Conservation (phyloP, 2,113 vertebrate genomes). For the Eretmochelys imbricata region DNA sequence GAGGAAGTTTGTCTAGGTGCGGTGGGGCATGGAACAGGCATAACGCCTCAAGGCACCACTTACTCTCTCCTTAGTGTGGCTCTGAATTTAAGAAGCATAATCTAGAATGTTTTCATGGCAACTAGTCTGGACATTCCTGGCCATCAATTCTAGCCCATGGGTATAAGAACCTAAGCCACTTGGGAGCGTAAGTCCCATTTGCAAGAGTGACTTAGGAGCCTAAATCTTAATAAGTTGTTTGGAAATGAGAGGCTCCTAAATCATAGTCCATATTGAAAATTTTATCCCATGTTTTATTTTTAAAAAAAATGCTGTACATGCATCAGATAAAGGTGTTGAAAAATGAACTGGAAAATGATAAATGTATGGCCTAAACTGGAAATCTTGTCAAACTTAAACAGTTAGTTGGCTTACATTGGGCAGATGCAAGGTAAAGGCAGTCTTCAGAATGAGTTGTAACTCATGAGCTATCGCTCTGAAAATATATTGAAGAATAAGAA, state of each 20-base stretch:
- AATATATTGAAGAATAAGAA: slow-evolving; percentile 30
- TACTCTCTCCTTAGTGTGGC: not conserved
- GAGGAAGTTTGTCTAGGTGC: not conserved
- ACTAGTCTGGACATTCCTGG: not conserved
- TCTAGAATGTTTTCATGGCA: not conserved
- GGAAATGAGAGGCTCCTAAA: not conserved
- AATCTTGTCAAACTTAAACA: not conserved
- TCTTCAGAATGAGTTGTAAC: not conserved
- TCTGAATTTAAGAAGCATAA: not conserved
- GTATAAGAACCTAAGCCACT: not conserved
- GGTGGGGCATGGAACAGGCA: not conserved
- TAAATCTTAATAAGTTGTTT: not conserved
- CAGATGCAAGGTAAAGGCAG: slow-evolving; percentile 25
- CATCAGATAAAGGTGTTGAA: not conserved
- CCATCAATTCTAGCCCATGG: not conserved
- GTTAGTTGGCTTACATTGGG: not conserved
- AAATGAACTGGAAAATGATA: slow-evolving; percentile 28
- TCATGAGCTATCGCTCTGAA: not conserved
- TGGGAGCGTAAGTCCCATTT: not conserved
- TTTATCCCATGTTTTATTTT: not conserved
- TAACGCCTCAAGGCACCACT: not conserved
- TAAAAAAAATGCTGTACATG: not conserved
- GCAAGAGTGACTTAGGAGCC: not conserved
- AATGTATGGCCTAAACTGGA: slow-evolving; percentile 9
- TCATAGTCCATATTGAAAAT: not conserved